Percentiles rank a stretch among this genome's conserved stretches.
phyloP scores from a whole-genome alignment of 2,888 invertebrate genomes.

The Troides oblongomaculatus region DNA sequence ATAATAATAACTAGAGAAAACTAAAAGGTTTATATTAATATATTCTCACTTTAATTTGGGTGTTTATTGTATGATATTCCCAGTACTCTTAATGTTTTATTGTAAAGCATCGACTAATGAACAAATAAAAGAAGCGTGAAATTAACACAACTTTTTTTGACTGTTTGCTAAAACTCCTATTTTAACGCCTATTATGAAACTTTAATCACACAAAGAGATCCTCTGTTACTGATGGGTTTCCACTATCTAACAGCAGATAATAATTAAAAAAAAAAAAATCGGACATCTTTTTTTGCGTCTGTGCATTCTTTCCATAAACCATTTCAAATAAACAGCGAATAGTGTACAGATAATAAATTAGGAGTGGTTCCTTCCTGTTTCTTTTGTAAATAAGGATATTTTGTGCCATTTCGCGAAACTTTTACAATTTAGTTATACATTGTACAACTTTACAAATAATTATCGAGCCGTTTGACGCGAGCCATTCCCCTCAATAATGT shows the following conservation, averaged over 20 bases:
- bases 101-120: constrained; percentile 14
- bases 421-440: constrained; percentile 32
- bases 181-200: constrained; percentile 57
- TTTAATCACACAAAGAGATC: constrained; percentile 50
- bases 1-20: no score
- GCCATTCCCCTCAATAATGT: constrained; percentile 51
- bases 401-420: constrained; percentile 25
- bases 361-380: constrained; percentile 27
- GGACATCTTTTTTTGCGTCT: constrained; percentile 3
- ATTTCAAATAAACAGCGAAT: constrained; percentile 10
- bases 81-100: neutral
- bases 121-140: constrained; percentile 47
- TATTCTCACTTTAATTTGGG: no score
- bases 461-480: constrained; percentile 50
- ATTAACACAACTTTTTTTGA: constrained; percentile 46
- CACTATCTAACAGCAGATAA: constrained; percentile 37
- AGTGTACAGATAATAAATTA: constrained; percentile 24
- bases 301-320: constrained; percentile 4
- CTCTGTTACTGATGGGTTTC: constrained; percentile 42
- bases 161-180: constrained; percentile 41
- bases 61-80: no score
- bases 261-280: constrained; percentile 30
- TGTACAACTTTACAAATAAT: constrained; percentile 36
- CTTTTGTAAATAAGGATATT: constrained; percentile 18
- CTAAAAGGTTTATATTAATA: no score